phyloP scores from a whole-genome alignment of 2,113 vertebrate species.

The Tragulus kanchil region DNA sequence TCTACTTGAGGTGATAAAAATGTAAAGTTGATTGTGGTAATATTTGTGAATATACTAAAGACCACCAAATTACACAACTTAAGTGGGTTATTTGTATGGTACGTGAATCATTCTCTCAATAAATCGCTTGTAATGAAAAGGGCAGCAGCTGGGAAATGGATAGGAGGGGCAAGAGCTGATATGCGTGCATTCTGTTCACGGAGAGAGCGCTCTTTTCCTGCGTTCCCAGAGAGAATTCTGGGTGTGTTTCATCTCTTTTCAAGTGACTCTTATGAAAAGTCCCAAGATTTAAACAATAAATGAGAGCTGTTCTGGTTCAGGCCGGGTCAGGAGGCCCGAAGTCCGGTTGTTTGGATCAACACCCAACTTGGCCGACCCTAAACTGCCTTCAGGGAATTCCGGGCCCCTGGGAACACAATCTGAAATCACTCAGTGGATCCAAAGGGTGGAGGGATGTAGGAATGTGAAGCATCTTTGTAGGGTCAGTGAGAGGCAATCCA shows the following conservation, averaged over 20 bases:
- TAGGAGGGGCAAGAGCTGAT: background rate
- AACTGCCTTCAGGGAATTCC: slow-evolving; percentile 46
- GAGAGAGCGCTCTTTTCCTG: background rate
- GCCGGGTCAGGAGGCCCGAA: slow-evolving; percentile 13
- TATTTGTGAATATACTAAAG: background rate
- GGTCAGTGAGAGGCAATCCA: slow-evolving; percentile 12
- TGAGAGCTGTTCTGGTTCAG: background rate
- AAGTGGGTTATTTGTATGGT: background rate
- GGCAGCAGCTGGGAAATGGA: background rate
- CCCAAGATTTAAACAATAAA: background rate
- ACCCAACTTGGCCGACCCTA: slow-evolving; percentile 14
- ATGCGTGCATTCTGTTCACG: background rate
- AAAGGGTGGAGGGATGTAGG: background rate
- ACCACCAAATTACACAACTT: background rate
- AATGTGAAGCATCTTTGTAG: background rate
- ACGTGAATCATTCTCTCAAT: background rate
- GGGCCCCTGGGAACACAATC: background rate
- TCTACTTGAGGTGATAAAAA: background rate
- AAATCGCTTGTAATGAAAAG: background rate
- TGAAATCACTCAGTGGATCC: background rate
- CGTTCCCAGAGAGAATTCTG: background rate
- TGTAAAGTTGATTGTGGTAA: background rate
- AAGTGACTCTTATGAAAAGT: background rate
- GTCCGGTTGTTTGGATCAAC: background rate
- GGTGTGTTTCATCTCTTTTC: background rate